Base-by-base conservation (phyloP, 2,888 invertebrate species). In the Allacma fusca region DNA sequence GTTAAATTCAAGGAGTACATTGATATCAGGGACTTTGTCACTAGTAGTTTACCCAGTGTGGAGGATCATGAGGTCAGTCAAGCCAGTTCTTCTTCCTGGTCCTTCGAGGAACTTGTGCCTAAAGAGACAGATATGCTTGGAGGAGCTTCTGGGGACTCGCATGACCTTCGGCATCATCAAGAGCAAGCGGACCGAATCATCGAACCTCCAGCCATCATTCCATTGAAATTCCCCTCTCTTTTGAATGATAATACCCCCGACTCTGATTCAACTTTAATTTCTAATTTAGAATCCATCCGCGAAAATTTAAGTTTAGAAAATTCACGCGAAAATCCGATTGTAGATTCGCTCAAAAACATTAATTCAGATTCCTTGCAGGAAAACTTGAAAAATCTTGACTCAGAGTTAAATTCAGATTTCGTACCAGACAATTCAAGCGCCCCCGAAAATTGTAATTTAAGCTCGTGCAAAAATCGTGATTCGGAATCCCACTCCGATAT, bases 1-100 rank as follows among this genome's bases (percentile, higher is more conserved):
- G 96, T 98, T 0, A 92, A 91, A 83, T 99, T 98, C 28, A n/a
- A n/a, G 21, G 76, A 76, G 62, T 76, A 76, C 24, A 76, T 76
- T 4, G 62, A 76, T 69, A 69, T 76, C 13, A 43, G 69, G n/a
- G 76, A 76, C 21, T 69, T 21, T 23, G 70, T 76, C 23, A 76
- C 68, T 16, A 59, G 57, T n/a, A 26, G 40, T 34, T 29, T 59
- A 1, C 50, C 29, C n/a, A 50, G 1, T 50, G 43, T 24, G 19
- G 57, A 69, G 23, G 59, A 69, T n/a, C 16, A n/a, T n/a, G 43
- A 43, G 16, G 12, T 2, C 26, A 40, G 67, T 67, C 16, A 67
- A 24, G 26, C 23, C 44, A 29, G 21, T 73, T n/a, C 19, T 19
- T 50, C 23, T n/a, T 69, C 75, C 12, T 75, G 75, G 75, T 29